Conservation (phyloP, 2,797 vertebrate species). For the Anas bernieri region DNA sequence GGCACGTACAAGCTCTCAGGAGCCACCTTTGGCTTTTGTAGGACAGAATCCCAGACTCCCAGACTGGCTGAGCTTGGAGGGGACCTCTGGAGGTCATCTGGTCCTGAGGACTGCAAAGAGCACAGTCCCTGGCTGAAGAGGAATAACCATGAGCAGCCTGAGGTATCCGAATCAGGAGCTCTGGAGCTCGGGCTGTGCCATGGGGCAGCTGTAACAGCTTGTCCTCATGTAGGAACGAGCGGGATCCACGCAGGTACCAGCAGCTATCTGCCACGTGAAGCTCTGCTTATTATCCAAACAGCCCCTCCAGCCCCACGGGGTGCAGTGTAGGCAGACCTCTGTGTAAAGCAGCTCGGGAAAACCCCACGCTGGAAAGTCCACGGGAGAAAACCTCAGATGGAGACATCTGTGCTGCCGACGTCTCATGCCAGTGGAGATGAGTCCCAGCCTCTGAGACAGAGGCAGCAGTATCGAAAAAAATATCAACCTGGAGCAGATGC, state of each 20-base stretch:
- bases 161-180: not conserved
- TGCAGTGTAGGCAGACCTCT: not conserved
- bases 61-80: not conserved
- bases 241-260: not conserved
- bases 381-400: not conserved
- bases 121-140: fast-evolving
- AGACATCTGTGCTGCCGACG: not conserved
- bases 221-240: not conserved
- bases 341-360: not conserved
- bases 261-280: not conserved
- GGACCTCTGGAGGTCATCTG: not conserved
- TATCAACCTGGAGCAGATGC: not conserved
- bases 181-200: not conserved
- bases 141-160: not conserved
- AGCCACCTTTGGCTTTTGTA: not conserved
- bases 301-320: not conserved
- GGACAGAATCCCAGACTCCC: not conserved
- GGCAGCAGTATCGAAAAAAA: not conserved
- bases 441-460: not conserved
- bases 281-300: not conserved
- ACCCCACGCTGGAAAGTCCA: not conserved
- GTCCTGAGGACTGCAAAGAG: not conserved
- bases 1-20: fast-evolving
- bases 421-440: not conserved
- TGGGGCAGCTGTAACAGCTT: not conserved